Conservation (phyloP, 2,888 invertebrate species). For the Synergus laeviventris region DNA sequence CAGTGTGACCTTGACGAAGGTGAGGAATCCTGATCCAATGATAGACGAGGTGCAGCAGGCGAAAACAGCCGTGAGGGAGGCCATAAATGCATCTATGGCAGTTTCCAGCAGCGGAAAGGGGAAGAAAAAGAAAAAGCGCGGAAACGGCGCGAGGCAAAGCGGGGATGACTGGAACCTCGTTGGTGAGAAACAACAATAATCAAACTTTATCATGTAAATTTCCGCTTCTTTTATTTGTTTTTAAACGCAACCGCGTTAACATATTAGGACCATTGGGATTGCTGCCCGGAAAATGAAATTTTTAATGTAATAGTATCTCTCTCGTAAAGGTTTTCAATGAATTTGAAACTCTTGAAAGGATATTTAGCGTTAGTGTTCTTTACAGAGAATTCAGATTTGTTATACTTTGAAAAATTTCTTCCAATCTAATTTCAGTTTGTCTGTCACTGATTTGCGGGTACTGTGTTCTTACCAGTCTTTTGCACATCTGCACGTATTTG, state of each 20-base stretch:
- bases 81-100: slow-evolving; percentile 62
- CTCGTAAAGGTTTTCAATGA: not conserved
- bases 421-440: not conserved
- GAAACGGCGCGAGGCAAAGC: slow-evolving; percentile 68
- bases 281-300: not conserved
- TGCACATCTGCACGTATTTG: slow-evolving; percentile 18
- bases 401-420: slow-evolving; percentile 9
- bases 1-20: slow-evolving; percentile 73
- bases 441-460: slow-evolving; percentile 24
- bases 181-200: slow-evolving; percentile 73
- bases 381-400: slow-evolving; percentile 24
- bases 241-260: slow-evolving; percentile 27
- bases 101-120: slow-evolving; percentile 59
- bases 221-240: slow-evolving; percentile 55
- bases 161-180: slow-evolving; percentile 76
- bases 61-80: slow-evolving; percentile 61
- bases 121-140: slow-evolving; percentile 75
- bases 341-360: slow-evolving; percentile 18
- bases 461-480: slow-evolving; percentile 20
- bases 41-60: slow-evolving; percentile 53
- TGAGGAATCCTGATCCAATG: slow-evolving; percentile 57
- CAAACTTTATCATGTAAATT: slow-evolving; percentile 65
- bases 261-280: slow-evolving; percentile 19
- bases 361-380: not conserved
- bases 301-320: slow-evolving; percentile 29